Conservation (phyloP, 1,140 invertebrate species). For the Mylabris phalerata region DNA sequence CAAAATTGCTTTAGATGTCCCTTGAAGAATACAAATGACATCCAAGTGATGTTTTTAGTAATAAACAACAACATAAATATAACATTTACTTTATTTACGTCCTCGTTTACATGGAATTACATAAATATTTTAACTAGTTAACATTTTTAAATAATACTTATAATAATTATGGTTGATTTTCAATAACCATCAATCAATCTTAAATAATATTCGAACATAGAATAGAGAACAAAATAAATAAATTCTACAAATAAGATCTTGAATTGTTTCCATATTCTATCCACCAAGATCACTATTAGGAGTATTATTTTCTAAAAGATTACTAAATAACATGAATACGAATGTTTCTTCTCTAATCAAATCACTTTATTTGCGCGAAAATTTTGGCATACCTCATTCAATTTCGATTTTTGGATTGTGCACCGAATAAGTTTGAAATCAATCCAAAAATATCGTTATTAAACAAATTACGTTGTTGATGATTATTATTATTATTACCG, state of each 20-base stretch:
- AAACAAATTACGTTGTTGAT: constrained; percentile 14
- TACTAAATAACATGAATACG: neutral
- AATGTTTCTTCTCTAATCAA: too few relatives aligned
- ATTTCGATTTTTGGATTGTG: constrained; percentile 20
- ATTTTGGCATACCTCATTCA: constrained; percentile 3
- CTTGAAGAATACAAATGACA: too few relatives aligned
- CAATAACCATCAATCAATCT: neutral
- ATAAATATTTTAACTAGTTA: constrained; percentile 1
- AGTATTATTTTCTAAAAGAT: neutral
- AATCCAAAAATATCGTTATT: constrained; percentile 21
- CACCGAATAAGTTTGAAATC: constrained; percentile 29
- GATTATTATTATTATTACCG: constrained; percentile 14
- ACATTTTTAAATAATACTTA: neutral
- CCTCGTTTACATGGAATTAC: constrained; percentile 1
- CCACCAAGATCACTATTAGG: neutral
- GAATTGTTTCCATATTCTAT: neutral
- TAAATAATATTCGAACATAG: too few relatives aligned
- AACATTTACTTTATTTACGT: constrained; percentile 1
- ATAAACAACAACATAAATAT: neutral
- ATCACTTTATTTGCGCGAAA: too few relatives aligned
- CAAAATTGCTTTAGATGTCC: too few relatives aligned
- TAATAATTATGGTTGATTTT: neutral
- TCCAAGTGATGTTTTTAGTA: too few relatives aligned
- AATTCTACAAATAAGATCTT: neutral
- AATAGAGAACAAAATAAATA: neutral